These are phyloP conservation scores for Drosophila sproati DNA, from an alignment of 1,140 invertebrate species.

Conservation along the genomic window DNA sequence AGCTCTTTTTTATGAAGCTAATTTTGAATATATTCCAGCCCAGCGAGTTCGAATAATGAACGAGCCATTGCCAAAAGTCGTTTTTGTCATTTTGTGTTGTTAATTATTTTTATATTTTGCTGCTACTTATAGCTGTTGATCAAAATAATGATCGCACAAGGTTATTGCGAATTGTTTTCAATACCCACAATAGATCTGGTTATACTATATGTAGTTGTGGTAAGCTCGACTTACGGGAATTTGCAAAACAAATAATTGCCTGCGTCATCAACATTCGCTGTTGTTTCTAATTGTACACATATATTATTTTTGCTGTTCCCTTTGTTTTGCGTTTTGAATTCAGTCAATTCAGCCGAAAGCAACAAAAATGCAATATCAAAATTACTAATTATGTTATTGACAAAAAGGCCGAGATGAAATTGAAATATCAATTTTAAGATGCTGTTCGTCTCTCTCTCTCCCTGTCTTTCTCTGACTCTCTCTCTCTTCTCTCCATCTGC, in stretches of 20 bases:
- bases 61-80: neutral
- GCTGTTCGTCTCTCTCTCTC: neutral
- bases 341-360: constrained; percentile 37
- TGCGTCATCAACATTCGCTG: constrained; percentile 39
- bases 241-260: constrained; percentile 12
- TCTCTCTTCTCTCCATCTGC: neutral
- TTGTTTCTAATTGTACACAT: constrained; percentile 5
- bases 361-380: constrained; percentile 31
- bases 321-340: constrained; percentile 27
- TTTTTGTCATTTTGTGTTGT: neutral
- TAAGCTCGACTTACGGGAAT: constrained; percentile 10
- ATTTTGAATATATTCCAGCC: neutral
- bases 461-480: neutral
- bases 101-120: neutral
- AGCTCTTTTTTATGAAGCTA: too few species aligned
- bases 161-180: constrained; percentile 5
- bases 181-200: neutral
- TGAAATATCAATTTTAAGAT: constrained; percentile 42
- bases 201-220: neutral
- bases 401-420: constrained; percentile 5
- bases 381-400: constrained; percentile 38
- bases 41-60: neutral
- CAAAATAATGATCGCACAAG: constrained; percentile 15
- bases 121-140: neutral
- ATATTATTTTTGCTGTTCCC: constrained; percentile 15